Conservation (phyloP, 2,888 invertebrate genomes). For the Drosophila neotestacea region DNA sequence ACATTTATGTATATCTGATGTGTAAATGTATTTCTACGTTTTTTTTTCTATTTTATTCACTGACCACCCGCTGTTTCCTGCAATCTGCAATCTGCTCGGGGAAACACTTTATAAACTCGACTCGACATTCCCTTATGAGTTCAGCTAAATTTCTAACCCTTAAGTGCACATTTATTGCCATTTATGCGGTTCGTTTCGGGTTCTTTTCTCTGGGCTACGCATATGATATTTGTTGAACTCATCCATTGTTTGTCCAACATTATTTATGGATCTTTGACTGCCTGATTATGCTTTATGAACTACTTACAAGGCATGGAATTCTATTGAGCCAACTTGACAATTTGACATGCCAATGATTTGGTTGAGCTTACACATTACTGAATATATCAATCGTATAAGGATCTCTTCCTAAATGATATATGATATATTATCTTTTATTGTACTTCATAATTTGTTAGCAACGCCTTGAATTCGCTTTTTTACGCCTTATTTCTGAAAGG, state of each 20-base stretch:
- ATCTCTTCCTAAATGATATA: slow-evolving; percentile 10
- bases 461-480: not conserved
- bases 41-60: slow-evolving; percentile 22
- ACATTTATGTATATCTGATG: slow-evolving; percentile 72
- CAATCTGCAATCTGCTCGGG: slow-evolving; percentile 62
- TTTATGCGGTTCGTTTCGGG: slow-evolving; percentile 79
- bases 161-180: slow-evolving; percentile 80
- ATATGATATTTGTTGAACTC: slow-evolving; percentile 45
- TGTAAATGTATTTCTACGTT: slow-evolving; percentile 24
- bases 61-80: slow-evolving; percentile 59
- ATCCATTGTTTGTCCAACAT: slow-evolving; percentile 53
- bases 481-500: not conserved
- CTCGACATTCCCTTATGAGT: slow-evolving; percentile 16
- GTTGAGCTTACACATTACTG: slow-evolving; percentile 23
- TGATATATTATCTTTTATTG: slow-evolving; percentile 10
- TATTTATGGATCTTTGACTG: slow-evolving; percentile 74
- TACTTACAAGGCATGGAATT: slow-evolving; percentile 6
- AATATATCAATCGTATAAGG: slow-evolving; percentile 36
- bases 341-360: slow-evolving; percentile 58
- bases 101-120: slow-evolving; percentile 14
- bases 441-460: slow-evolving; percentile 6
- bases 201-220: slow-evolving; percentile 64
- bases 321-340: slow-evolving; percentile 14
- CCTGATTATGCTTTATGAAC: slow-evolving; percentile 56
- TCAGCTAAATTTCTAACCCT: slow-evolving; percentile 64